These are phyloP conservation scores for Formica aserva DNA, from an alignment of 2,888 invertebrate genomes.

Conservation along the genomic window DNA sequence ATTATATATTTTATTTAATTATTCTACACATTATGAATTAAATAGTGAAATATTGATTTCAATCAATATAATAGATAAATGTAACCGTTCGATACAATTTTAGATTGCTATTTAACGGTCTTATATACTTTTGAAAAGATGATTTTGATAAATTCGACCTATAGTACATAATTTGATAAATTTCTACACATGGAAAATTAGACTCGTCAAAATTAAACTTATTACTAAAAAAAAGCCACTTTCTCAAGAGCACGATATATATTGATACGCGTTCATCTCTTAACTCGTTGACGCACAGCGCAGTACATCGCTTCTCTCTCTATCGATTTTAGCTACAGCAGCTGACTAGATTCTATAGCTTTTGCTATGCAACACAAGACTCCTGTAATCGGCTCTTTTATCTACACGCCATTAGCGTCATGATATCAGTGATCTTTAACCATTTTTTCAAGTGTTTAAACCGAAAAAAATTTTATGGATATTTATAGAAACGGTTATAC, in stretches of 20 bases:
- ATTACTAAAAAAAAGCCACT: not conserved
- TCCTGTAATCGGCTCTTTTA: not conserved
- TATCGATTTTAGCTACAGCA: conserved; percentile 80
- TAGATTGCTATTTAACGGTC: not conserved
- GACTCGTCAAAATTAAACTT: not conserved
- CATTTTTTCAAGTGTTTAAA: not conserved
- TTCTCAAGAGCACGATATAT: not conserved
- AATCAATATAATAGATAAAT: not conserved
- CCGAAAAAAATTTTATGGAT: not conserved
- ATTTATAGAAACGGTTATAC: not conserved
- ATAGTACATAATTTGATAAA: not conserved
- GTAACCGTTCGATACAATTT: not conserved
- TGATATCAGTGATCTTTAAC: not conserved
- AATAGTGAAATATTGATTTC: not conserved
- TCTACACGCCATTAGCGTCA: not conserved
- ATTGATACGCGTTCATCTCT: conserved; percentile 18
- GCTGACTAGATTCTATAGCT: conserved; percentile 68
- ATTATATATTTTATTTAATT: not conserved
- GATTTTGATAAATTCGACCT: not conserved
- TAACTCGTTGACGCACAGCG: conserved; percentile 61
- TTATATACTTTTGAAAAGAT: not conserved
- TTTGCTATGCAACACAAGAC: conserved; percentile 37
- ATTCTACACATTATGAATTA: not conserved
- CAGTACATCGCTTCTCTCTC: conserved; percentile 71
- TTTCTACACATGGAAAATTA: conserved; percentile 7